Evolutionary conservation across 2,113 vertebrate species (phyloP).

Genomic region (Psilopogon haemacephalus): DNA sequence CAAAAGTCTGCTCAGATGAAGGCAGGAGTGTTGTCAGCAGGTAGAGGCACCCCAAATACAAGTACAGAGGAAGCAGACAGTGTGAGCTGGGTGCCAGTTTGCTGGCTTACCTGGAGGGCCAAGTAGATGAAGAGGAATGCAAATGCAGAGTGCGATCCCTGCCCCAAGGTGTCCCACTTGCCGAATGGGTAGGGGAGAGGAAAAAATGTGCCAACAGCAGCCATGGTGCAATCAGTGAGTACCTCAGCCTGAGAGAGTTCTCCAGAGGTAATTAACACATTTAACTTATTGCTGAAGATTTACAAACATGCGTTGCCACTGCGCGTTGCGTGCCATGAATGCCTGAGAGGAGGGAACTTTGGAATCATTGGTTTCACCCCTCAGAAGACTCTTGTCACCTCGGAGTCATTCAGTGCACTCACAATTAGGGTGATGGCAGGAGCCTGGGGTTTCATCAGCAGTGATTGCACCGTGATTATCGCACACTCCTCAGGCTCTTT

Average conservation of each 20-base stretch:
- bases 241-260: slow-evolving; percentile 48
- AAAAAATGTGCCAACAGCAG: background rate
- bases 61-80: background rate
- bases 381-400: slow-evolving; percentile 63
- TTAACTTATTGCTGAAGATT: slow-evolving; percentile 68
- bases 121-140: slow-evolving; percentile 10
- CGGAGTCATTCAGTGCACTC: slow-evolving; percentile 63
- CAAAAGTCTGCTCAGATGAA: background rate
- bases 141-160: background rate
- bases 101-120: background rate
- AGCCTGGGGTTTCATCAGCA: slow-evolving; percentile 63
- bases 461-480: slow-evolving; percentile 49
- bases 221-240: background rate
- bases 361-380: slow-evolving; percentile 58
- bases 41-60: fast-evolving
- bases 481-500: background rate
- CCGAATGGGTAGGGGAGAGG: background rate
- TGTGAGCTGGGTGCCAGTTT: background rate
- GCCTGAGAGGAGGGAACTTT: slow-evolving; percentile 60
- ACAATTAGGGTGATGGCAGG: slow-evolving; percentile 68
- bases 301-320: slow-evolving; percentile 65
- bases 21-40: background rate
- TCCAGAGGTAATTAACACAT: slow-evolving; percentile 63
- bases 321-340: slow-evolving; percentile 56
- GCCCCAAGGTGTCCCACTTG: background rate